A percentile compares a stretch with the other conserved stretches of the same genome.
Evolutionary conservation across 2,888 invertebrate genomes (phyloP).

Genomic region (Chironomus riparius): DNA sequence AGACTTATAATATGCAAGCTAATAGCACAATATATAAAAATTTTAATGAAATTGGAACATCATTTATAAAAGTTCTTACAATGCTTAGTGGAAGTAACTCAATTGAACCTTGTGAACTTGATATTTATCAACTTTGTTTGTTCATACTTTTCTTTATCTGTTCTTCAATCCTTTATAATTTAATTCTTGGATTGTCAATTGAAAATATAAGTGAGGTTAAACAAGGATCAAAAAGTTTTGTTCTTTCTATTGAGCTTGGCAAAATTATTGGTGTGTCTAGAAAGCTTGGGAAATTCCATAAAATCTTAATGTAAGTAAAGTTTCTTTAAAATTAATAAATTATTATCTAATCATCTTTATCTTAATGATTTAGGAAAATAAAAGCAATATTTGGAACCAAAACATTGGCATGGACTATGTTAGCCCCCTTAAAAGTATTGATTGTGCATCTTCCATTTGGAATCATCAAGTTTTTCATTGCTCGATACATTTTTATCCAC

Average conservation of each 20-base stretch:
- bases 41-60: background rate
- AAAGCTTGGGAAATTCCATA: background rate
- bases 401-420: no score
- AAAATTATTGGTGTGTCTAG: background rate
- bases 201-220: background rate
- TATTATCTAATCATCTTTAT: background rate
- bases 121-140: background rate
- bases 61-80: background rate
- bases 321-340: no score
- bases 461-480: background rate
- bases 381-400: background rate
- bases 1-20: no score
- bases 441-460: no score
- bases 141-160: background rate
- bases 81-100: background rate
- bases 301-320: background rate
- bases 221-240: background rate
- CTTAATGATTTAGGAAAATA: background rate
- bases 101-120: background rate
- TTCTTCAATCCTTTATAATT: background rate
- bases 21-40: background rate
- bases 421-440: no score
- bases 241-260: background rate
- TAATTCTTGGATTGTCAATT: background rate
- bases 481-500: background rate